A percentile compares a stretch with the other conserved stretches of the same genome.
Conservation (phyloP, 1,140 invertebrate genomes). For the Bombus balteatus region DNA sequence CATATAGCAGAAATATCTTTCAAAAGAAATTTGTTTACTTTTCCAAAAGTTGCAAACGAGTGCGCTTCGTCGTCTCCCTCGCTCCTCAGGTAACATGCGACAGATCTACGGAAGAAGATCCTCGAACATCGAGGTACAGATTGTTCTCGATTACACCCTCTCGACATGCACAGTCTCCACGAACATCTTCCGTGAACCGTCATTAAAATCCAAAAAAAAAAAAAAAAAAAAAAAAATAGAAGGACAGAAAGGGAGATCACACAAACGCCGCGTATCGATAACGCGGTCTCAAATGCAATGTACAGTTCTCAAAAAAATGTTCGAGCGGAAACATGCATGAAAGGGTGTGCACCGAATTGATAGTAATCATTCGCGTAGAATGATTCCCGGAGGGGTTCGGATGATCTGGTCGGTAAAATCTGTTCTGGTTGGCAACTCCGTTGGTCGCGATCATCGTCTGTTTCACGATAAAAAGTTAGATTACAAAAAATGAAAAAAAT, state of each 20-base stretch:
- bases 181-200: conserved; percentile 37
- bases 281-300: neutral
- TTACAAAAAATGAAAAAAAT: neutral
- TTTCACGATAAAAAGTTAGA: neutral
- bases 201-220: neutral
- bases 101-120: conserved; percentile 42
- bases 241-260: neutral
- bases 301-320: conserved; percentile 22
- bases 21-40: neutral
- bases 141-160: neutral
- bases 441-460: neutral
- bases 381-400: conserved; percentile 34
- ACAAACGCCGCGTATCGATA: neutral
- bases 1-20: too few relatives aligned
- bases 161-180: neutral
- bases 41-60: conserved; percentile 33
- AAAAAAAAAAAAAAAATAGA: neutral
- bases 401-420: conserved; percentile 42
- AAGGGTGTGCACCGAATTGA: conserved; percentile 15
- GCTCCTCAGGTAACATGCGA: conserved; percentile 49
- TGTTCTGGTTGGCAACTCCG: conserved; percentile 44
- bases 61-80: conserved; percentile 25
- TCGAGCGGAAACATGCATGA: neutral
- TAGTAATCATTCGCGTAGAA: conserved; percentile 28
- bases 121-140: conserved; percentile 27